Evolutionary conservation across 2,797 vertebrate species (phyloP), one percentile per base, ranked within the genome.

Genomic region (Crossoptilon crossoptilon): DNA sequence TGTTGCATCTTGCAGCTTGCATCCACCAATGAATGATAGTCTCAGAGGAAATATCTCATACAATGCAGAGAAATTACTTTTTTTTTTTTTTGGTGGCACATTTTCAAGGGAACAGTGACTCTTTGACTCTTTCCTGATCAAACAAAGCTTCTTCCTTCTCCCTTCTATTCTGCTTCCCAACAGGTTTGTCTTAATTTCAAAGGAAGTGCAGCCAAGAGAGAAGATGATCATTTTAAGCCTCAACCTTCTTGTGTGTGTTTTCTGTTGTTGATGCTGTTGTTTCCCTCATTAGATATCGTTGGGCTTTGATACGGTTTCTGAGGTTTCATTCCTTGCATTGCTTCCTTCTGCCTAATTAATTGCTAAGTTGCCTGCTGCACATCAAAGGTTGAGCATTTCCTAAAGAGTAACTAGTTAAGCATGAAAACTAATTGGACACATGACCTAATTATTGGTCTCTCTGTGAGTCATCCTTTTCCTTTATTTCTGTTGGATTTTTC

Each of bases 371-470:
- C 91, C 82, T 93, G 94, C 80, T 87, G 79, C 76, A 95, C 96
- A 93, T 97, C 97, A 96, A 94, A 97, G 97, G 59, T 82, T 76
- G 69, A 90, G 68, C 73, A 39, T 94, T 95, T 95, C 90, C 93
- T 78, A 71, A 91, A 94, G 96, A 95, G 91, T 90, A 90, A 96
- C 94, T 75, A 95, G 91, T 86, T 95, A 94, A 97, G 86, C 95
- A 81, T 79, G 91, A 96, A 94, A 96, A 94, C 93, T 91, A 94
- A 95, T 96, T 90, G 93, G 96, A 95, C 94, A 46, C 85, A 59
- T 93, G 82, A 95, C 96, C 96, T 97, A 93, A 96, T 97, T 97
- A 96, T 93, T 91, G 85, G 84, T 84, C 68, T 59, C 85, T 91
- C 68, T 89, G 85, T 86, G 93, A 92, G 75, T 86, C 90, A 79